Base-by-base conservation (phyloP, 1,140 invertebrate species). In the Papilio helenus region DNA sequence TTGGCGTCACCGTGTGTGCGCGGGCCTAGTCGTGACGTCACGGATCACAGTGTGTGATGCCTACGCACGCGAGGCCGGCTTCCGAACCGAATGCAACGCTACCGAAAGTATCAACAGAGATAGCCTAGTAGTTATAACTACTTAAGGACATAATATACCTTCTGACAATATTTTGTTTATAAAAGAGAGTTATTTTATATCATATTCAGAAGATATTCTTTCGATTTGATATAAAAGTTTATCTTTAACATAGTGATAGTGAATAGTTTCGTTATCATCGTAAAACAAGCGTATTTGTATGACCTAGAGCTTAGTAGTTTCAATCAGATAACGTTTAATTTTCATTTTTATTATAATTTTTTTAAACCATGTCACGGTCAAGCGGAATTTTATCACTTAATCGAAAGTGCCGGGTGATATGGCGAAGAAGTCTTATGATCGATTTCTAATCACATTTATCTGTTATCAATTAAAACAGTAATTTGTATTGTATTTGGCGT, bases 61-160 rank as follows among this genome's bases (percentile, higher is more conserved):
- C 84, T 82, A 84, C 86, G 85, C 88, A 90, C 90, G 91, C 90
- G 85, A 90, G 87, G 85, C 87, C 79, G 72, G 71, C 80, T 87
- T 88, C 87, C 85, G 89, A 82, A 80, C 87, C 82, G 85, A 74
- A 80, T 83, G 73, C 76, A 80, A 80, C 79, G 72, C 76, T 74
- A 65, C 34, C 73, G 58, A 74, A 58, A 8, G 3, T 58, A 10
- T 20, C 55, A 58, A 23, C 55, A 58, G 55, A 2, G n/a, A 8
- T 20, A 10, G 44, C 44, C 44, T 10, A 46, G 44, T 46, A 12
- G 10, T 34, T 3, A 46, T 46, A 4, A 3, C 44, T 46, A 4
- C 39, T 3, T 42, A 46, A 46, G 44, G 2, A 46, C 44, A 14
- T 46, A 14, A 12, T 12, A 46, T 10, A 46, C 8, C 42, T 44